Evolutionary conservation across 2,888 invertebrate species (phyloP).

Genomic region (Nomada flava): DNA sequence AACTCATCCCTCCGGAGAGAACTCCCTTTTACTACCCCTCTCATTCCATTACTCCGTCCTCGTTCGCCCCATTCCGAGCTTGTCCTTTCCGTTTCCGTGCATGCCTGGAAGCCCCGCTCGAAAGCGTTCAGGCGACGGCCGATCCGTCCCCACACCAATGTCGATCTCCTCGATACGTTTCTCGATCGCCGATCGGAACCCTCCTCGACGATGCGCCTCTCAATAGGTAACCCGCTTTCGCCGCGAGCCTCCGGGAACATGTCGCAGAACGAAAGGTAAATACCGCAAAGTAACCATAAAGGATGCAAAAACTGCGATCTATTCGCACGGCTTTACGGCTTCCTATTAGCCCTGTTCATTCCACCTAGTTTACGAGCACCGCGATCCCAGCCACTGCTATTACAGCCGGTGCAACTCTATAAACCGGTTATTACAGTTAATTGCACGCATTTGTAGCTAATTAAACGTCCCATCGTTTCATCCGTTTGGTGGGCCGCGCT

Average conservation of each 20-base stretch:
- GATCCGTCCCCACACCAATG: slow-evolving; percentile 3
- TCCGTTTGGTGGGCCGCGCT: not conserved
- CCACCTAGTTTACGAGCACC: not conserved
- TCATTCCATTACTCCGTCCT: slow-evolving; percentile 30
- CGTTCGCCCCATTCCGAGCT: slow-evolving; percentile 21
- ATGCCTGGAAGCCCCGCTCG: slow-evolving; percentile 7
- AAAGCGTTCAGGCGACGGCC: slow-evolving; percentile 52
- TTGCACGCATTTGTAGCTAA: slow-evolving; percentile 19
- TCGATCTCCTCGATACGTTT: slow-evolving; percentile 9
- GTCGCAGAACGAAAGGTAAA: not conserved
- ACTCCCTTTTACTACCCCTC: slow-evolving; percentile 28
- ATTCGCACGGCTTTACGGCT: not conserved
- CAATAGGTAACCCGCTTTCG: too few species aligned
- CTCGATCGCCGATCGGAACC: too few species aligned
- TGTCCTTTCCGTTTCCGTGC: slow-evolving; percentile 24
- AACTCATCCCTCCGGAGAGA: slow-evolving; percentile 77
- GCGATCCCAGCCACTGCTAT: slow-evolving; percentile 17
- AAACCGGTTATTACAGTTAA: slow-evolving; percentile 39
- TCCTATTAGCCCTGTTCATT: not conserved
- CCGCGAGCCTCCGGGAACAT: too few species aligned
- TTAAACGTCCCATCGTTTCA: slow-evolving; percentile 25
- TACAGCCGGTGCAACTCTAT: slow-evolving; percentile 4
- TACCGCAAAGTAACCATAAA: not conserved
- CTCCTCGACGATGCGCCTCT: too few species aligned
- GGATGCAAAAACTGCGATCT: not conserved